Conservation (phyloP, 1,140 invertebrate genomes). For the Listronotus oregonensis region DNA sequence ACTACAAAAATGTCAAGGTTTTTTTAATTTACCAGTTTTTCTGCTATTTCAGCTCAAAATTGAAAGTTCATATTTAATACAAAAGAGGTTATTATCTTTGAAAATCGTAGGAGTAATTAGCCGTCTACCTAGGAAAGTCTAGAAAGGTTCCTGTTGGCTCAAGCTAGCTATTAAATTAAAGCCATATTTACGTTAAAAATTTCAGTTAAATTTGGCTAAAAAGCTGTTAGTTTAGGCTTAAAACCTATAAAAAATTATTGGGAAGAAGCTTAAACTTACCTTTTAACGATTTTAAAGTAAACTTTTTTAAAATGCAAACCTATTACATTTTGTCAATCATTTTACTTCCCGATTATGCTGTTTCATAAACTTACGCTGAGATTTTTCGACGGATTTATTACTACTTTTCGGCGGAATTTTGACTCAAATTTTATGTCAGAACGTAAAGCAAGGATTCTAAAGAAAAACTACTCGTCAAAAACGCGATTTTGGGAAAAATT, state of each 20-base stretch:
- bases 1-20: too few species aligned
- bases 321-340: constrained; percentile 20
- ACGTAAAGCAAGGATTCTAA: neutral
- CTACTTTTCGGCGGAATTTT: constrained; percentile 4
- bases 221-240: neutral
- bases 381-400: neutral
- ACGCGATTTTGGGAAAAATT: constrained; percentile 1
- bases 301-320: constrained; percentile 8
- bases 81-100: neutral
- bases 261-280: neutral
- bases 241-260: neutral
- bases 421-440: neutral
- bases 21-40: too few species aligned
- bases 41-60: too few species aligned
- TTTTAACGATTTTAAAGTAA: constrained; percentile 2
- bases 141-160: neutral
- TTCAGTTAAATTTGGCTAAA: neutral
- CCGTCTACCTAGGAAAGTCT: neutral
- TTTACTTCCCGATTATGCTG: constrained; percentile 5
- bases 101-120: constrained; percentile 1
- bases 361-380: constrained; percentile 12
- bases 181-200: constrained; percentile 1
- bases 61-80: too few species aligned
- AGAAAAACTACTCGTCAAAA: constrained; percentile 2
- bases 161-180: constrained; percentile 4